Conservation (phyloP, 2,113 vertebrate species). For the Pogona vitticeps region DNA sequence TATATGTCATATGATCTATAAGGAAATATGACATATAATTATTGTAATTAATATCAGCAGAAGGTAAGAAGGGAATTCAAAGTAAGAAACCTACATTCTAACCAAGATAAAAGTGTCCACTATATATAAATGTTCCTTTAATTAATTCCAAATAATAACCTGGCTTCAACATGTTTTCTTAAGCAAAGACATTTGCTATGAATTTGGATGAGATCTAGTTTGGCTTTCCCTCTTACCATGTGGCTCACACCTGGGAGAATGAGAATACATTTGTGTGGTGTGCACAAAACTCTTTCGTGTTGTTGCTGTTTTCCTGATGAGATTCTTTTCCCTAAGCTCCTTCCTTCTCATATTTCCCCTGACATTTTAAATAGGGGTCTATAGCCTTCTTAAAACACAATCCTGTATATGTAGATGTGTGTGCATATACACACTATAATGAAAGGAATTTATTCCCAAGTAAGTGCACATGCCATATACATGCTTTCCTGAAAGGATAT, state of each 20-base stretch:
- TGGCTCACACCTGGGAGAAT: not conserved
- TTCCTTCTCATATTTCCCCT: not conserved
- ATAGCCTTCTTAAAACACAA: not conserved
- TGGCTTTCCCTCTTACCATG: not conserved
- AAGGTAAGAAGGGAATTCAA: not conserved
- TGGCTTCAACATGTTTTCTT: not conserved
- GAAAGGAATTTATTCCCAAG: not conserved
- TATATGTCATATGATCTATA: too few species aligned
- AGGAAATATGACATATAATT: not conserved
- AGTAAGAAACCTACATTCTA: not conserved
- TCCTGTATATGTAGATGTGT: not conserved
- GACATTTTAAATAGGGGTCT: not conserved
- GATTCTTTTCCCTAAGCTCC: not conserved
- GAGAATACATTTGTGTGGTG: not conserved
- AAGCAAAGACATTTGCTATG: not conserved
- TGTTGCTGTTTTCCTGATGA: not conserved
- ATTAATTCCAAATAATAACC: not conserved
- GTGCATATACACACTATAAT: not conserved
- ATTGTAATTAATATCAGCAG: not conserved
- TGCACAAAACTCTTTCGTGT: not conserved
- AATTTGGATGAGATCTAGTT: not conserved
- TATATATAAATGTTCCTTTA: not conserved
- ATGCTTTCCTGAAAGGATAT: not conserved
- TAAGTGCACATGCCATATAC: not conserved
- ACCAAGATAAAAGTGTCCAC: rapidly evolving